Percentiles rank a stretch among this genome's conserved stretches.
phyloP scores from a whole-genome alignment of 1,140 invertebrate species.

The Oedothorax gibbosus region DNA sequence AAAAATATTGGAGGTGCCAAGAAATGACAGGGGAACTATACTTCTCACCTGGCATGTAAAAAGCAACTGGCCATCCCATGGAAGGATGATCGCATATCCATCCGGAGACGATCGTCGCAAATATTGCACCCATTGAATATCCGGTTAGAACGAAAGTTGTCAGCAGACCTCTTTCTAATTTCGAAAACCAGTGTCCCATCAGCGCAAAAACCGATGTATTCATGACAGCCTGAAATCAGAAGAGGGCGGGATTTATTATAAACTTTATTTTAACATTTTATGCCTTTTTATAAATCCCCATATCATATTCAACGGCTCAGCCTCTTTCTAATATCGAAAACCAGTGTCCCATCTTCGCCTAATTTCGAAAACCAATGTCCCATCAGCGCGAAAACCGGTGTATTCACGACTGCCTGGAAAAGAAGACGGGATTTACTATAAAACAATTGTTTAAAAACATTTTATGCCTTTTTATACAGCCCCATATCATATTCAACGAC shows the following conservation, averaged over 20 bases:
- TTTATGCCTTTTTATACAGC: no score
- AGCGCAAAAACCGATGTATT: conserved; percentile 67
- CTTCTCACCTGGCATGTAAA: conserved; percentile 31
- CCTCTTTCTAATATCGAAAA: no score
- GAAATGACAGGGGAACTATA: no score
- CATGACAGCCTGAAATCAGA: conserved; percentile 64
- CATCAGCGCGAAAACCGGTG: no score
- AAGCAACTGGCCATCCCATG: conserved; percentile 1
- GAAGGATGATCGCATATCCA: background rate
- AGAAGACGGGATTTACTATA: background rate
- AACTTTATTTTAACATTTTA: background rate
- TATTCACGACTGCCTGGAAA: no score
- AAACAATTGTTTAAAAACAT: background rate
- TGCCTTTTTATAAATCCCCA: no score
- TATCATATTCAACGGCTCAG: no score
- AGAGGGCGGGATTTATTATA: background rate
- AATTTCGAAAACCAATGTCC: no score
- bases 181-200: conserved; percentile 65
- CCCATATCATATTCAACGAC: no score
- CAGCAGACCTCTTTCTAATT: conserved; percentile 50
- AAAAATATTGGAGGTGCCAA: no score
- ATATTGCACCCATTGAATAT: background rate
- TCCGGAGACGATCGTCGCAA: background rate
- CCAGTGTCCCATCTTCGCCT: conserved; percentile 62
- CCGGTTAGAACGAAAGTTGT: conserved; percentile 40